phyloP scores from a whole-genome alignment of 1,140 invertebrate species.

The Cydia splendana region DNA sequence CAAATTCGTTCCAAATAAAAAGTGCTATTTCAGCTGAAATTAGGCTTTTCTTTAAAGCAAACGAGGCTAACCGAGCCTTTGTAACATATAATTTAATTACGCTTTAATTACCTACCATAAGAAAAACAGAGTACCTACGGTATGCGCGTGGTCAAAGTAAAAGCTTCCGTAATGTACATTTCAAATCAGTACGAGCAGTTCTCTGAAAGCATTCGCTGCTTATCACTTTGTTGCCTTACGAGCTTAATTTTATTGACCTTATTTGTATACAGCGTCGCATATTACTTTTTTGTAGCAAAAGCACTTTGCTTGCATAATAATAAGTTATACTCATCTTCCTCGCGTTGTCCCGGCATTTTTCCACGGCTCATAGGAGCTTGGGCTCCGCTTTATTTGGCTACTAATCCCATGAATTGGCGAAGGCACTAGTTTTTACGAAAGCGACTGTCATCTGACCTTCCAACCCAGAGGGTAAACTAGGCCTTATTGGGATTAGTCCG shows the following conservation, averaged over 20 bases:
- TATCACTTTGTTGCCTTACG: slow-evolving; percentile 1
- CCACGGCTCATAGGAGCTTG: no score
- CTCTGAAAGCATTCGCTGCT: slow-evolving; percentile 8
- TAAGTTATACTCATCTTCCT: no score
- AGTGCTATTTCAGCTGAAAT: not conserved
- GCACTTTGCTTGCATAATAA: no score
- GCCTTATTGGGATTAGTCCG: no score
- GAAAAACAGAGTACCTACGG: not conserved
- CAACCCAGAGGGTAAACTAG: no score
- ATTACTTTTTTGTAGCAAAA: no score
- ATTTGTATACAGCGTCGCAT: not conserved
- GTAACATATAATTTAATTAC: not conserved
- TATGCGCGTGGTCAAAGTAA: not conserved
- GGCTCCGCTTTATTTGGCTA: no score
- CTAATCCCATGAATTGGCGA: no score
- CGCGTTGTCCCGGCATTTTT: no score
- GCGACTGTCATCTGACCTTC: no score
- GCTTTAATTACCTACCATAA: not conserved
- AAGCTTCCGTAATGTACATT: slow-evolving; percentile 21
- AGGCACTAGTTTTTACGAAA: no score
- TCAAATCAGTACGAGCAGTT: slow-evolving; percentile 1
- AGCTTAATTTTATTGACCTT: not conserved
- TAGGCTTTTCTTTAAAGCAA: not conserved
- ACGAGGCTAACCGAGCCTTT: not conserved
- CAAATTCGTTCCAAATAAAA: no score